Evolutionary conservation across 2,888 invertebrate genomes (phyloP), one percentile per base, ranked within the genome.

Genomic region (Fissipunctia ypsillon): DNA sequence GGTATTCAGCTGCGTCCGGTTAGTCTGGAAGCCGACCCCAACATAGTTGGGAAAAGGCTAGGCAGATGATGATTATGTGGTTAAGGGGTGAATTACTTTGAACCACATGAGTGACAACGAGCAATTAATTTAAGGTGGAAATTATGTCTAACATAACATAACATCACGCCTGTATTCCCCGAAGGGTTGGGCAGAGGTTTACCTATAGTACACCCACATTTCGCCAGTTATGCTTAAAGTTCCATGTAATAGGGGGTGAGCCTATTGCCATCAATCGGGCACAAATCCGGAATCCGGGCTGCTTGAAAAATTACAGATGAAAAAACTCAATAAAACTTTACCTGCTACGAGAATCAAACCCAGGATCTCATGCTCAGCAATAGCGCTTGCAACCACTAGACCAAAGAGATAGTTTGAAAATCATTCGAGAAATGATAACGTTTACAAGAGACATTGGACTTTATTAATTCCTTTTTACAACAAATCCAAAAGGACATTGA

Each of bases 1-100:
- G n/a, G n/a, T n/a, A n/a, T n/a, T n/a, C n/a, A n/a, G n/a, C n/a
- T n/a, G n/a, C n/a, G n/a, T n/a, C n/a, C n/a, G n/a, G n/a, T n/a
- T n/a, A n/a, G n/a, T n/a, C n/a, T n/a, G n/a, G n/a, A n/a, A n/a
- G n/a, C n/a, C n/a, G n/a, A n/a, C n/a, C n/a, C n/a, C n/a, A n/a
- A n/a, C n/a, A n/a, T n/a, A n/a, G n/a, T n/a, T n/a, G n/a, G n/a
- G n/a, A n/a, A n/a, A n/a, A n/a, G n/a, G n/a, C n/a, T n/a, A n/a
- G n/a, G n/a, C n/a, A n/a, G n/a, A n/a, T n/a, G n/a, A n/a, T n/a
- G n/a, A 81, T 68, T 75, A 75, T 52, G 38, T 48, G 52, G 52
- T 31, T 57, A 41, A 2, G 14, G 71, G 60, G 10, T 48, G 25
- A 54, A 54, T 70, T 71, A 48, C 38, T 79, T 35, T 45, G 31